phyloP scores from a whole-genome alignment of 35 echinoderm and acorn worm genomes.

The Lytechinus variegatus region DNA sequence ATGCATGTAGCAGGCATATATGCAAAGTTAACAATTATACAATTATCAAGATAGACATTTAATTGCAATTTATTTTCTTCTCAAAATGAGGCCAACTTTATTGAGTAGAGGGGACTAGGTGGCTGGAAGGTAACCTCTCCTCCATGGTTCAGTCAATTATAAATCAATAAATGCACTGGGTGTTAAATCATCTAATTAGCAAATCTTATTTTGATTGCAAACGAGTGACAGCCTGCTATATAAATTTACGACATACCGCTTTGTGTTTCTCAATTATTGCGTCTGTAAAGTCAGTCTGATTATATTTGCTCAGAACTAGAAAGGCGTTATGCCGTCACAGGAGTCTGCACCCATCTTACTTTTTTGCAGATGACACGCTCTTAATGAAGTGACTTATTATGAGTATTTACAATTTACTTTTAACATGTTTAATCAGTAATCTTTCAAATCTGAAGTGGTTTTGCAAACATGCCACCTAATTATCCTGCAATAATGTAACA shows the following conservation, averaged over 20 bases:
- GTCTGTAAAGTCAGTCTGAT: not conserved
- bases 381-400: not conserved
- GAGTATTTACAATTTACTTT: conserved; percentile 7
- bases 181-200: not conserved
- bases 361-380: not conserved
- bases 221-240: not conserved
- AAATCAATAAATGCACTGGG: not conserved
- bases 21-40: too few relatives aligned
- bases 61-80: too few relatives aligned
- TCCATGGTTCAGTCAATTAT: not conserved
- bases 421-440: not conserved
- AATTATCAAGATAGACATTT: too few relatives aligned
- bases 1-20: too few relatives aligned
- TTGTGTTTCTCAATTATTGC: not conserved
- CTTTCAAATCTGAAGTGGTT: conserved; percentile 22
- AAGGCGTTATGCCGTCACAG: too few relatives aligned
- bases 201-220: not conserved
- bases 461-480: conserved; percentile 12
- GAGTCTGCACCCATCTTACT: not conserved
- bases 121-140: not conserved
- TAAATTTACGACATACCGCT: not conserved
- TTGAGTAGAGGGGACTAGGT: not conserved
- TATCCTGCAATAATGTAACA: conserved; percentile 25
- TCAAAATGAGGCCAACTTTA: too few relatives aligned
- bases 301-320: not conserved